Conservation (phyloP, 2,113 vertebrate genomes). For the Psilopsiagon aymara region DNA sequence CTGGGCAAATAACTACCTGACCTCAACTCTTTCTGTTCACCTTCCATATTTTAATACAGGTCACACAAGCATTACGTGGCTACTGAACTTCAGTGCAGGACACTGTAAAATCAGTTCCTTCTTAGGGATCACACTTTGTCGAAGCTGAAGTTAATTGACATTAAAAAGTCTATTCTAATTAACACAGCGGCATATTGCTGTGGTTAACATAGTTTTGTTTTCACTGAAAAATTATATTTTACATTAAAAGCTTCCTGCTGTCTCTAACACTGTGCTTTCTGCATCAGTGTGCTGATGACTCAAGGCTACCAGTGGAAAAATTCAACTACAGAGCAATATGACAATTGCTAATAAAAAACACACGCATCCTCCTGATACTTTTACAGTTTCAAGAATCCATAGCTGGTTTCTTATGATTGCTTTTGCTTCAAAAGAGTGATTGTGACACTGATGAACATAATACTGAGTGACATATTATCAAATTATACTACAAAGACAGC, state of each 20-base stretch:
- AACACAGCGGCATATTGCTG: not conserved
- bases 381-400: not conserved
- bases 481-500: not conserved
- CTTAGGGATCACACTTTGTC: not conserved
- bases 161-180: not conserved
- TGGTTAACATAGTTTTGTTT: not conserved
- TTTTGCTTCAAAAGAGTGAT: not conserved
- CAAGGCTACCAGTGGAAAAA: not conserved
- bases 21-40: not conserved
- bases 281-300: not conserved
- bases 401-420: not conserved
- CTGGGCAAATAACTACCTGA: not conserved
- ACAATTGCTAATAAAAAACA: not conserved
- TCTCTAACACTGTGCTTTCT: not conserved
- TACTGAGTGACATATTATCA: not conserved
- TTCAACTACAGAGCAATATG: not conserved
- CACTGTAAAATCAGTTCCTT: not conserved
- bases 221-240: not conserved
- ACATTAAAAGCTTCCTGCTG: not conserved
- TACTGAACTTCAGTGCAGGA: not conserved
- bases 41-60: not conserved
- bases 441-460: not conserved
- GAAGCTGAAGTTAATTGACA: not conserved
- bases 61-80: not conserved
- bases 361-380: not conserved